Base-by-base conservation (phyloP, 2,888 invertebrate genomes). In the Epistrophella euchroma region DNA sequence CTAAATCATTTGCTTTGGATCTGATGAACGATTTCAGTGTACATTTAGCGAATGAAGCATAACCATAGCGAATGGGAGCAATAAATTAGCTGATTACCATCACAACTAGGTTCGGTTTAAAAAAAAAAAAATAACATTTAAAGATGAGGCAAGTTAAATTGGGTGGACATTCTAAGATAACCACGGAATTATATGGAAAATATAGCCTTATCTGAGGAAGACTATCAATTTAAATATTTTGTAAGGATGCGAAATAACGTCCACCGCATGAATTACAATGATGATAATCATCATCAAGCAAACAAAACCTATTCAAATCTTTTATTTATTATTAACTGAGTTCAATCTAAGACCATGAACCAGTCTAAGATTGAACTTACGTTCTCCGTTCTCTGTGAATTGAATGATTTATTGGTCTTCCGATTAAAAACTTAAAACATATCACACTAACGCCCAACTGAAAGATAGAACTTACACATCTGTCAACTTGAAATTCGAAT, bases 81-180 rank as follows among this genome's bases (percentile, higher is more conserved):
- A 82, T 82, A 82, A 77, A 82, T 82, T 77, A 72, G 82, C 72
- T 82, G 72, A 45, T 76, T 81, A 81, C 76, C 81, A 79, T 52
- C 43, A 58, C 40, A 60, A 25, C 60, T 72, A 58, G 56, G 32
- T 45, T 45, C n/a, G 35, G 35, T 56, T 43, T 13, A 68, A 40
- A 35, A 58, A 7, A n/a, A n/a, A 43, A n/a, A 40, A 75, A 13
- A 58, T 2, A 13, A 37, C 19, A 17, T 22, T 37, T 37, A 32
- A 52, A 68, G 37, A 68, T 50, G 68, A 40, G 25, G 13, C 52
- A 37, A 52, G 37, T 25, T 52, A n/a, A 52, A 52, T 68, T 19
- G 68, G 35, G 1, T 37, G 35, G 66, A 35, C 47, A 47, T 47
- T 47, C 15, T 3, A 66, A 66, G 66, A 47, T 64, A 43, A 40